Evolutionary conservation across 2,113 vertebrate species (phyloP), one percentile per base, ranked within the genome.

Genomic region (Ciconia maguari): DNA sequence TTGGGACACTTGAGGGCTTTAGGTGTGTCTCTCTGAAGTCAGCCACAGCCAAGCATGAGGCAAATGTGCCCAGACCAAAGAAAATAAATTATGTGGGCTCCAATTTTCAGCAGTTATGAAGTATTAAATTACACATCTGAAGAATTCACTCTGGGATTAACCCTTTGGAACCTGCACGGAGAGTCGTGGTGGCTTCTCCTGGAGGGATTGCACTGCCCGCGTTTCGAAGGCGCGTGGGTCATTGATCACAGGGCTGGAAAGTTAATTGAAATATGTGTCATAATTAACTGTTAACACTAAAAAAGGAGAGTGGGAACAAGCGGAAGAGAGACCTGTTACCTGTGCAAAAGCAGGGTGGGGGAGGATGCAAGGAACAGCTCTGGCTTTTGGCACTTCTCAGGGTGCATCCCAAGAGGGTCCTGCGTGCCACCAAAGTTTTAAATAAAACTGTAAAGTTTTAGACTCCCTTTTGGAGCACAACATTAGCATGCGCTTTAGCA

Each of bases 21-120:
- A 99, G 99, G 99, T 99, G 99, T 99, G 99, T 98, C 98, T 98
- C 98, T 99, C 98, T 98, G 98, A 98, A 98, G 98, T 98, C 98
- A 98, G 98, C 98, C 98, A 92, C 97, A 95, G 98, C 98, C 98
- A 97, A 98, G 98, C 98, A 98, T 98, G 98, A 98, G 98, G 98
- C 98, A 98, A 98, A 98, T 97, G 98, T 98, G 98, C 97, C 97
- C 97, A 89, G 94, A 98, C 98, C 98, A 98, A 99, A 98, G 98
- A 98, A 99, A 98, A 98, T 98, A 98, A 99, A 98, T 98, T 98
- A 98, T 98, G 97, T 88, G 98, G 98, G 95, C 98, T 98, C 97
- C 98, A 97, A 98, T 98, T 98, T 98, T 98, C 98, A 98, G 98
- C 99, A 98, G 98, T 98, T 98, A 98, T 96, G 98, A 98, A 98